These are phyloP conservation scores for Ridgeia piscesae DNA, from an alignment of 1,140 invertebrate species.

Conservation along the genomic window DNA sequence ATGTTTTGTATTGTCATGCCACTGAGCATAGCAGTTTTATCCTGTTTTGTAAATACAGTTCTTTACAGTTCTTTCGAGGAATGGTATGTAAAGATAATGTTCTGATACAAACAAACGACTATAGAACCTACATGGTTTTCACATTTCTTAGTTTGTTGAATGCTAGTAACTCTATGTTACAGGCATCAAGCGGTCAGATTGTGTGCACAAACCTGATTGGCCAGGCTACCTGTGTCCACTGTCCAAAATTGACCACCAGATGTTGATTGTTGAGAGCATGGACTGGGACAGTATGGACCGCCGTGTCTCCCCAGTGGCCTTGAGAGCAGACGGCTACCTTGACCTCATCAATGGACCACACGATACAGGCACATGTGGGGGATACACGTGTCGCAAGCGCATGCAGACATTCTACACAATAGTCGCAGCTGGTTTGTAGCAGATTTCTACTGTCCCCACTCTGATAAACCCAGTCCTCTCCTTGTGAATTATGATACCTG, in stretches of 20 bases:
- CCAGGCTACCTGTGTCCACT: slow-evolving; percentile 3
- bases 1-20: no score
- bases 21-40: no score
- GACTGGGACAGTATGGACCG: slow-evolving; percentile 52
- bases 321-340: slow-evolving; percentile 43
- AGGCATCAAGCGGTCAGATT: not conserved
- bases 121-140: no score
- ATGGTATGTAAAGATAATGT: no score
- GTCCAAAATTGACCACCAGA: slow-evolving; percentile 34
- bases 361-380: slow-evolving; percentile 54
- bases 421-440: slow-evolving; percentile 42
- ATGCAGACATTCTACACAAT: slow-evolving; percentile 51
- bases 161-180: not conserved
- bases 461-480: not conserved
- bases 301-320: slow-evolving; percentile 51
- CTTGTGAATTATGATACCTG: no score
- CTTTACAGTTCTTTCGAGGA: not conserved
- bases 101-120: no score
- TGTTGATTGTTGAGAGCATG: slow-evolving; percentile 53
- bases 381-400: slow-evolving; percentile 55
- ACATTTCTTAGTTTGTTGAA: not conserved
- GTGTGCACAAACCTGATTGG: not conserved
- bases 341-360: slow-evolving; percentile 57
- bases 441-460: no score
- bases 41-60: no score